Conservation (phyloP, 2,113 vertebrate genomes). For the Psittacara wagleri region DNA sequence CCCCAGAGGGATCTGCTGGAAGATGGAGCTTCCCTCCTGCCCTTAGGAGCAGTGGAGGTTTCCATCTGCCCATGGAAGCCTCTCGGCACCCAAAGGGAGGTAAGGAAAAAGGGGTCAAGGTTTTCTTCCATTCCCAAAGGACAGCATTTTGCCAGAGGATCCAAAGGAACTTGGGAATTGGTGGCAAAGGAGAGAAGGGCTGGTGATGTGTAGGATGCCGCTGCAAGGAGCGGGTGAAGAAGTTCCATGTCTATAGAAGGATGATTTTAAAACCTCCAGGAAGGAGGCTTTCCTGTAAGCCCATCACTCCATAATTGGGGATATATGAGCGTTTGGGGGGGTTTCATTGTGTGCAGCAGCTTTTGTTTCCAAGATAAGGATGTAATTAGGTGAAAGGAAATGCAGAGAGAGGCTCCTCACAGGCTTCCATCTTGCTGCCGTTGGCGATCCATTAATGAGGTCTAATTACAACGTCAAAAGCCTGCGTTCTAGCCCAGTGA, state of each 20-base stretch:
- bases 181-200: neutral
- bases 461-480: conserved; percentile 47
- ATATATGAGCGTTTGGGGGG: neutral
- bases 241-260: neutral
- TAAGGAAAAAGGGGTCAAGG: neutral
- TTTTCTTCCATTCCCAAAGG: neutral
- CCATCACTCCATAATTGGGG: neutral
- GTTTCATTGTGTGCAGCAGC: neutral
- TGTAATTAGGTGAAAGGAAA: conserved; percentile 26
- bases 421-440: neutral
- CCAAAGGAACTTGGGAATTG: neutral
- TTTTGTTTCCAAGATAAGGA: conserved; percentile 3
- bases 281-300: neutral
- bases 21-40: neutral
- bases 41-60: neutral
- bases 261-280: neutral
- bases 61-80: accelerated
- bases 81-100: neutral
- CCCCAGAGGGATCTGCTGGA: neutral
- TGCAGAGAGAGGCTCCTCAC: neutral
- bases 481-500: neutral
- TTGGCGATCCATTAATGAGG: conserved; percentile 45
- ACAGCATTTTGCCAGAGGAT: neutral
- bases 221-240: neutral
- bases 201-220: accelerated